phyloP scores from a whole-genome alignment of 2,113 vertebrate genomes.

The Mus pahari region DNA sequence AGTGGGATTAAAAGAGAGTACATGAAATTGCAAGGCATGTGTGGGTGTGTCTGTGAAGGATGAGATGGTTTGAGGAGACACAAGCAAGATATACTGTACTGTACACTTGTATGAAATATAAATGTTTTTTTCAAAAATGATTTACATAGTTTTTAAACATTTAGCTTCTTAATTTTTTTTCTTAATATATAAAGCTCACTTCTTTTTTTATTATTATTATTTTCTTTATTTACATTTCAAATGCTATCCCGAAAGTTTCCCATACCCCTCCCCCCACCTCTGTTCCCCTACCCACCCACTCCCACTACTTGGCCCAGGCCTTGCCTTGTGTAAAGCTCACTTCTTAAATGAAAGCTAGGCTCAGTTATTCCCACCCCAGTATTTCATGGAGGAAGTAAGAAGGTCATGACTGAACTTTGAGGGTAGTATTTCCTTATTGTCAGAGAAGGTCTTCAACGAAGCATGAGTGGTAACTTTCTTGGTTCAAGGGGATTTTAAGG shows the following conservation, averaged over 20 bases:
- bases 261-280: no score
- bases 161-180: not conserved
- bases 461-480: not conserved
- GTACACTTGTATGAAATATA: not conserved
- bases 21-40: not conserved
- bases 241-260: no score
- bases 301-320: no score
- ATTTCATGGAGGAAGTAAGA: slow-evolving; percentile 45
- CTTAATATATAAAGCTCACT: slow-evolving; percentile 49
- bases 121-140: slow-evolving; percentile 39
- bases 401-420: slow-evolving; percentile 51
- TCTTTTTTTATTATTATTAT: no score
- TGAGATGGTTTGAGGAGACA: not conserved
- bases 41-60: not conserved
- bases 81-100: not conserved
- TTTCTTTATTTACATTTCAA: no score
- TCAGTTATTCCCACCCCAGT: not conserved
- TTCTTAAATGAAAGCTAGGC: slow-evolving; percentile 51
- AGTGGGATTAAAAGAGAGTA: no score
- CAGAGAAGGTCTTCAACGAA: not conserved
- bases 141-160: slow-evolving; percentile 63
- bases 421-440: slow-evolving; percentile 38
- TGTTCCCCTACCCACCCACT: no score
- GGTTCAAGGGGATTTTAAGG: slow-evolving; percentile 24
- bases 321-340: slow-evolving; percentile 26